Evolutionary conservation across 1,140 invertebrate species (phyloP).

Genomic region (Sinonovacula constricta): DNA sequence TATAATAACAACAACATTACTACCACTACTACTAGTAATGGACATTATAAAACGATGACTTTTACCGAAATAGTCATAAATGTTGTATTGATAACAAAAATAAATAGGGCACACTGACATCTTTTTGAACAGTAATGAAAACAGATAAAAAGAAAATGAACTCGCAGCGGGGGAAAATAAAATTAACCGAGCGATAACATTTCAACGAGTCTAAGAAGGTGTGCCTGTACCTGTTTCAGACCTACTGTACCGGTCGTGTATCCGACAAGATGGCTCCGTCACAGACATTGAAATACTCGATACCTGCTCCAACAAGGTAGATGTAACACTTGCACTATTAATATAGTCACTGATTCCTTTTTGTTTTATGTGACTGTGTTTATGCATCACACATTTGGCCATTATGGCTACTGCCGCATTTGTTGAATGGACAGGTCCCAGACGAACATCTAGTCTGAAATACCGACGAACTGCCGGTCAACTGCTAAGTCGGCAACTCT

Average conservation of each 20-base stretch:
- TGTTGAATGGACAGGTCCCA: too few relatives aligned
- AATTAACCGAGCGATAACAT: neutral
- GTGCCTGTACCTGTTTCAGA: slow-evolving; percentile 82
- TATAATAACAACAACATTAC: too few relatives aligned
- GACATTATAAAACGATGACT: too few relatives aligned
- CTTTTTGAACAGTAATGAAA: neutral
- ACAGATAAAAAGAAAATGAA: neutral
- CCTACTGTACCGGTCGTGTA: slow-evolving; percentile 88
- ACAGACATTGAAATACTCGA: slow-evolving; percentile 91
- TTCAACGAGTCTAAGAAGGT: neutral
- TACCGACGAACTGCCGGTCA: too few relatives aligned
- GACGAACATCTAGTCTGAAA: too few relatives aligned
- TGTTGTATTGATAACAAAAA: too few relatives aligned
- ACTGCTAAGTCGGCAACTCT: too few relatives aligned
- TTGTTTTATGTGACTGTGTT: neutral
- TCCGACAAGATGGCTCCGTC: slow-evolving; percentile 87
- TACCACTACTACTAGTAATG: too few relatives aligned
- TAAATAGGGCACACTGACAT: too few relatives aligned
- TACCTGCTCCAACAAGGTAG: slow-evolving; percentile 89
- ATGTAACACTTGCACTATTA: slow-evolving; percentile 69
- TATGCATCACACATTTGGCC: neutral
- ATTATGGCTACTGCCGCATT: neutral
- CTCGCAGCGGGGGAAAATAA: neutral
- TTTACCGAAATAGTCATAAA: too few relatives aligned
- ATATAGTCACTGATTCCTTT: neutral